Evolutionary conservation across 2,797 vertebrate genomes (phyloP), one percentile per base, ranked within the genome.

Genomic region (Poecilia gillii): DNA sequence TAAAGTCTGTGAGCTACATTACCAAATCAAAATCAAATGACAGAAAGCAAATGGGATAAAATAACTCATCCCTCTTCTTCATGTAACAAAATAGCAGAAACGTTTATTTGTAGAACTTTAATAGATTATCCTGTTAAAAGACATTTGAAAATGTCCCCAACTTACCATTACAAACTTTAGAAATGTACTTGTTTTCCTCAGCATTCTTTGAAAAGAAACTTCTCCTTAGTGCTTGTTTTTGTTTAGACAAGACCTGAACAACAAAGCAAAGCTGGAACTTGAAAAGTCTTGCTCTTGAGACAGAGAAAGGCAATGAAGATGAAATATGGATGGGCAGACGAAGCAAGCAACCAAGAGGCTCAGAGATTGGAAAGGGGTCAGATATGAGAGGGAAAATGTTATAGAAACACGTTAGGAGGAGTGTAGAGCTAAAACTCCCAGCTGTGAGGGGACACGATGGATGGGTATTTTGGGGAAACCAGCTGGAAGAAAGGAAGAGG

Each of bases 401-500:
- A 49, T 28, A 78, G 66, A n/a, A 71, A 74, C 6, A 49, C 71
- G 70, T 49, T 45, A 72, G 74, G 75, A 84, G 83, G 78, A 74
- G 33, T 55, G 73, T 84, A 84, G 73, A 70, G 78, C 79, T 75
- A 73, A 72, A 76, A 62, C 82, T 73, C 76, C 53, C 75, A 75
- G 79, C 73, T 90, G 87, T 88, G 78, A 82, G 71, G 53, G 51
- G 76, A 70, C 47, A 18, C 51, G 11, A 57, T 72, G 75, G 78
- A 43, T 39, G 53, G 53, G 41, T 83, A 79, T 81, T 68, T 81
- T 82, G 84, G 59, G 74, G 82, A 82, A 81, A 83, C 81, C 86
- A 91, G 87, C 85, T 88, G 88, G 89, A 81, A 76, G 77, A 76
- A 72, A 49, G 85, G 85, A 81, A 74, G 72, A 59, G 46, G 73